These are phyloP conservation scores for Lasioglossum baleicum DNA, from an alignment of 1,140 invertebrate species.

Conservation along the genomic window DNA sequence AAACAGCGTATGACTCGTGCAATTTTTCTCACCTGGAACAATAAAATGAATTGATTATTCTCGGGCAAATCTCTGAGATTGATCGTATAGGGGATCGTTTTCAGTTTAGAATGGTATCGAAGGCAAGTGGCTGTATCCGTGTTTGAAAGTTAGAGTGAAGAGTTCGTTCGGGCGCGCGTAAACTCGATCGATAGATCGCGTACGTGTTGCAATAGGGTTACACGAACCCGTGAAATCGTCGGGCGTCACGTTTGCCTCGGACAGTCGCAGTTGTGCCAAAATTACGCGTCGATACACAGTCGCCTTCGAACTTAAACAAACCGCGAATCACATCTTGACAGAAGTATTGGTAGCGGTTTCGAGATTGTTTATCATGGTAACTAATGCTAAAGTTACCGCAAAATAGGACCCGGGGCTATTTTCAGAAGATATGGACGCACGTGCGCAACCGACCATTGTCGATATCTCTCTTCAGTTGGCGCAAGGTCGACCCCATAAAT, in stretches of 20 bases:
- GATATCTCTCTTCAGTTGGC: constrained; percentile 52
- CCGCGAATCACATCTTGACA: background rate
- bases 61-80: too few species aligned
- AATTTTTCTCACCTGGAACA: too few species aligned
- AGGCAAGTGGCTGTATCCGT: too few species aligned
- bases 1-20: too few species aligned
- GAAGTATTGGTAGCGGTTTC: too few species aligned
- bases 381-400: too few species aligned
- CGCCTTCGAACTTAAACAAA: background rate
- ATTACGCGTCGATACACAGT: background rate
- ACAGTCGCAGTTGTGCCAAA: constrained; percentile 14
- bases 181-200: background rate
- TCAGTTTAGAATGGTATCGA: too few species aligned
- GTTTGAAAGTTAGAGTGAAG: background rate
- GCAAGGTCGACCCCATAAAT: constrained; percentile 38
- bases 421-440: background rate
- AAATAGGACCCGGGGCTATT: background rate
- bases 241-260: background rate
- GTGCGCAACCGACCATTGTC: constrained; percentile 1
- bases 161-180: background rate
- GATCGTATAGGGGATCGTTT: too few species aligned
- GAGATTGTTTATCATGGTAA: background rate
- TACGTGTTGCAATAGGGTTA: background rate
- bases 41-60: too few species aligned
- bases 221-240: background rate